Evolutionary conservation across 2,888 invertebrate species (phyloP).

Genomic region (Heliconius hortense): DNA sequence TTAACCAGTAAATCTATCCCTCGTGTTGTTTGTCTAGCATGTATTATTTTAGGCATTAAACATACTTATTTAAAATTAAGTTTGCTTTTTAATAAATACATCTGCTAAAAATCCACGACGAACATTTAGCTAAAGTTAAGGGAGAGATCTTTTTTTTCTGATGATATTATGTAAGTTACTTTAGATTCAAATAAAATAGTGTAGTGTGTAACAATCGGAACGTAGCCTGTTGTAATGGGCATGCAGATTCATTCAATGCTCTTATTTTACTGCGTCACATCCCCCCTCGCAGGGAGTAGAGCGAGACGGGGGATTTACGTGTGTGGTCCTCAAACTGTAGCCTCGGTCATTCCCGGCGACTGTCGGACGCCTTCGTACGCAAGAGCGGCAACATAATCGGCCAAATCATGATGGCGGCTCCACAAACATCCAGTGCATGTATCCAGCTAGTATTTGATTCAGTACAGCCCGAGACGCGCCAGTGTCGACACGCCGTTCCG

Average conservation of each 20-base stretch:
- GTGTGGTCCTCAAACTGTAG: conserved; percentile 71
- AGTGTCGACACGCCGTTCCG: conserved; percentile 63
- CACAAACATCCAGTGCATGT: conserved; percentile 76
- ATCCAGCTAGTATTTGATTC: conserved; percentile 61
- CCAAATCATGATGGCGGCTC: conserved; percentile 80
- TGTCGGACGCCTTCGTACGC: conserved; percentile 64
- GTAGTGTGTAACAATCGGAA: conserved; percentile 32
- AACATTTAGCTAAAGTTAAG: background rate
- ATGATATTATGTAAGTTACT: background rate
- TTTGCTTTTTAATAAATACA: background rate
- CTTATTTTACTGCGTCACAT: conserved; percentile 72
- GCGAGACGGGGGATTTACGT: conserved; percentile 66
- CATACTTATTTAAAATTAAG: conserved; percentile 17
- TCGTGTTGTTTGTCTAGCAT: conserved; percentile 66
- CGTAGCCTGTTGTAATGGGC: conserved; percentile 41
- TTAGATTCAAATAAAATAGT: conserved; percentile 26
- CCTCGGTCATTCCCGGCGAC: conserved; percentile 63
- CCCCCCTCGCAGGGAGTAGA: conserved; percentile 60
- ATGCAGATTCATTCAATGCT: conserved; percentile 71
- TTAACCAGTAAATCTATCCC: conserved; percentile 69
- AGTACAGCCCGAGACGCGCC: conserved; percentile 75
- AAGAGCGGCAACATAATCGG: conserved; percentile 78
- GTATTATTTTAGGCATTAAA: conserved; percentile 52
- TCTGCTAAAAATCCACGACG: background rate
- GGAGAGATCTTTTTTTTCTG: background rate